Conservation (phyloP, 2,113 vertebrate genomes). For the Caloenas nicobarica region DNA sequence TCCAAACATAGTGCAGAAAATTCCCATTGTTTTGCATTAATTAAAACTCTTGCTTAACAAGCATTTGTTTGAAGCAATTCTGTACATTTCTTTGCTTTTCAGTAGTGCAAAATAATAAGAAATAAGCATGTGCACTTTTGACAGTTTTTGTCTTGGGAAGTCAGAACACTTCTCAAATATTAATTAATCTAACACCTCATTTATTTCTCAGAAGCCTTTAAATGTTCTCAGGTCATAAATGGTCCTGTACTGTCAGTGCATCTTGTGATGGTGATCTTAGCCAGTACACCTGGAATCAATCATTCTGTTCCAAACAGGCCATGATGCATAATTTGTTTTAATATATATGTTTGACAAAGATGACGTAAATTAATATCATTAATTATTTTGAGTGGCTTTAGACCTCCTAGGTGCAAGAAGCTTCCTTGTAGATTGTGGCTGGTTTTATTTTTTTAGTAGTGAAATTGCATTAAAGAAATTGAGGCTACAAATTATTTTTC, state of each 20-base stretch:
- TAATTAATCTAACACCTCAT: not conserved
- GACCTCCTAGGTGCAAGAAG: not conserved
- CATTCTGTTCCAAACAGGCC: not conserved
- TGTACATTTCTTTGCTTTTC: not conserved
- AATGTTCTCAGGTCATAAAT: not conserved
- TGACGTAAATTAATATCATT: not conserved
- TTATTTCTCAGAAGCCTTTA: not conserved
- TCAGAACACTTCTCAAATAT: not conserved
- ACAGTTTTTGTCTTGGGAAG: not conserved
- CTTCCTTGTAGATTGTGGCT: not conserved
- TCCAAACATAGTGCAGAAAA: not conserved
- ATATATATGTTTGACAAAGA: not conserved
- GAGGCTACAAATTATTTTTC: not conserved
- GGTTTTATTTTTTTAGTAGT: not conserved
- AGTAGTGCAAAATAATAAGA: not conserved
- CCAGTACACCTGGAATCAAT: not conserved
- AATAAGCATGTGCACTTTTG: not conserved
- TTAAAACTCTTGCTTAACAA: not conserved
- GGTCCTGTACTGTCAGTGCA: not conserved
- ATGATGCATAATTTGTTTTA: not conserved
- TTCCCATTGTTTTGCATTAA: not conserved
- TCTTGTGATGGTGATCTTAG: not conserved
- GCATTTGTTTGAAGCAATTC: not conserved
- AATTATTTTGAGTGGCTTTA: constrained; percentile 6
- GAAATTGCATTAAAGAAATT: not conserved